Percentiles rank a stretch among this genome's conserved stretches.
These are phyloP conservation scores for Daubentonia madagascariensis DNA, from an alignment of 2,113 vertebrate species.

Conservation along the genomic window DNA sequence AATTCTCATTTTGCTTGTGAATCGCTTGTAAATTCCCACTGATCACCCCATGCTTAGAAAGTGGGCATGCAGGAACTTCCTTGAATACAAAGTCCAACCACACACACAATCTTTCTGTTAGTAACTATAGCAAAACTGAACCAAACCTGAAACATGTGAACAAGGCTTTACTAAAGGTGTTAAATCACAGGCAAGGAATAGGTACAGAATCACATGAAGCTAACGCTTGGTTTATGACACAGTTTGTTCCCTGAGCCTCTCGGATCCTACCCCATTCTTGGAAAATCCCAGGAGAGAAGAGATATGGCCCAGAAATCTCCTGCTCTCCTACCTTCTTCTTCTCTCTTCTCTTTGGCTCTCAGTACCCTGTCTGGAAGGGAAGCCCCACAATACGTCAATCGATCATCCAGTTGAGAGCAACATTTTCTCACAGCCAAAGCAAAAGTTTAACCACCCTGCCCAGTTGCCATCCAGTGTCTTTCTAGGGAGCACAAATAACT, in stretches of 20 bases:
- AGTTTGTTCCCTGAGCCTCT: background rate
- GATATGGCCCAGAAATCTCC: background rate
- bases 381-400: fast-evolving
- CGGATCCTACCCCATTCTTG: background rate
- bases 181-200: background rate
- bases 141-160: background rate
- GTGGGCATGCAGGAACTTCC: background rate
- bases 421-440: background rate
- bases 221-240: background rate
- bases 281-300: background rate
- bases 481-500: background rate
- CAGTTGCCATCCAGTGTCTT: background rate
- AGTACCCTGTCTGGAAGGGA: background rate
- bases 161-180: background rate
- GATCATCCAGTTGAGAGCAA: background rate
- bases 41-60: background rate
- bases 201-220: background rate
- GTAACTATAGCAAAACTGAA: background rate
- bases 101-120: background rate
- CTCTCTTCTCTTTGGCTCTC: background rate
- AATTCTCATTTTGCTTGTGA: background rate
- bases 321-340: background rate
- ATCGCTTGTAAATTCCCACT: background rate
- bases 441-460: background rate
- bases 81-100: background rate